Evolutionary conservation across 1,140 invertebrate species (phyloP), one percentile per base, ranked within the genome.

Genomic region (Brachionus asplanchnoidis): DNA sequence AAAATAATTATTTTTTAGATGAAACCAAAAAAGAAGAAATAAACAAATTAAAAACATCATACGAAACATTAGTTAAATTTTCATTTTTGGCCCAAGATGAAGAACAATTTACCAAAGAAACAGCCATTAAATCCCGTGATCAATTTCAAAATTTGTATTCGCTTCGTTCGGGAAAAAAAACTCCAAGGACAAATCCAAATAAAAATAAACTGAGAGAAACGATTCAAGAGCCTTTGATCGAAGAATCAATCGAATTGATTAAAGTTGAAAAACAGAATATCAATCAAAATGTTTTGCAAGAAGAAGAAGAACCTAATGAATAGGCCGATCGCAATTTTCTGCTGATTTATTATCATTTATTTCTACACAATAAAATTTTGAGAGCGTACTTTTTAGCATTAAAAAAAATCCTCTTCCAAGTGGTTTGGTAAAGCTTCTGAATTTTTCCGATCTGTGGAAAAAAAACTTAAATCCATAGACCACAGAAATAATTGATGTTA

Each of bases 91-190:
- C 73, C 26, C 73, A 77, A 77, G 44, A 77, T 36, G 73, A 77
- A 50, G 73, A 77, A 50, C 73, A 77, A 46, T 77, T 77, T 28
- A 77, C 73, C 3, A 77, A 32, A 77, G 73, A 77, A 77, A 77
- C 17, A 77, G 73, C 73, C 3, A 23, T 50, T 4, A 46, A 77
- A 26, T 77, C 73, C 23, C 42, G 73, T 26, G 44, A 77, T 50
- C 73, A 77, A 77, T 23, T 77, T 50, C 73, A 77, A 77, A 77
- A 77, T 77, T 77, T 77, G 44, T 77, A 50, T 28, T 77, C 73
- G 23, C 11, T 77, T 42, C 40, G 17, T 11, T 73, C 68, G 2
- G 44, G 42, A 73, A 40, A n/a, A 11, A 17, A 17, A 1, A 42
- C 7, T 50, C 11, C 17, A 26, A 77, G 28, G 50, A 50, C 42